These are phyloP conservation scores for Ischnura elegans DNA, from an alignment of 2,888 invertebrate species.

Conservation along the genomic window DNA sequence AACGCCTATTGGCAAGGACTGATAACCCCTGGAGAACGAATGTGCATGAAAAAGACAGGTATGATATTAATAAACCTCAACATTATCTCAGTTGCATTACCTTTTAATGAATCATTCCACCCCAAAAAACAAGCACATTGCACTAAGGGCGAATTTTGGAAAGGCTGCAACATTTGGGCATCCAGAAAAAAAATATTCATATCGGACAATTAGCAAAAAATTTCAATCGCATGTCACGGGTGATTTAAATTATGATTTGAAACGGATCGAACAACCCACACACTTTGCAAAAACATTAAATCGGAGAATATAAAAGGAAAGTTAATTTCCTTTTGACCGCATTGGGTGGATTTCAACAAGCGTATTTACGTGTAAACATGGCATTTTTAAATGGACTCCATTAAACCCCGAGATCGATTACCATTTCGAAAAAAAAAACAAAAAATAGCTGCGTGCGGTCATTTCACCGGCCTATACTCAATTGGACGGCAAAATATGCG, in stretches of 20 bases:
- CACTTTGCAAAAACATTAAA: not conserved
- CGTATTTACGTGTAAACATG: not conserved
- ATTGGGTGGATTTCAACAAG: not conserved
- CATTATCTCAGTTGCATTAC: not conserved
- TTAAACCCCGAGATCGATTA: not conserved
- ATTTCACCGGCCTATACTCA: not conserved
- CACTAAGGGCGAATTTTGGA: not conserved
- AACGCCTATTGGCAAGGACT: too few relatives aligned
- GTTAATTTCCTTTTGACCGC: not conserved
- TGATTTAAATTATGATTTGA: not conserved
- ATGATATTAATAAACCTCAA: not conserved
- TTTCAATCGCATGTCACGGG: not conserved
- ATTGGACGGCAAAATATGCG: not conserved
- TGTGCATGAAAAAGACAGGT: too few relatives aligned
- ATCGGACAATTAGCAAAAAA: not conserved
- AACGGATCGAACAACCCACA: not conserved
- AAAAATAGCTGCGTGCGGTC: not conserved
- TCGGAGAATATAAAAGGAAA: not conserved
- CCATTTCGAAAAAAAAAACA: not conserved
- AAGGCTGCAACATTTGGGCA: not conserved
- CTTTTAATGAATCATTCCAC: not conserved
- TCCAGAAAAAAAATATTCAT: not conserved
- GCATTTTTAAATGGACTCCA: not conserved
- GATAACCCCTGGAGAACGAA: too few relatives aligned
- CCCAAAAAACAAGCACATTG: not conserved